Conservation (phyloP, 2,797 vertebrate species). For the Sylvilagus floridanus region DNA sequence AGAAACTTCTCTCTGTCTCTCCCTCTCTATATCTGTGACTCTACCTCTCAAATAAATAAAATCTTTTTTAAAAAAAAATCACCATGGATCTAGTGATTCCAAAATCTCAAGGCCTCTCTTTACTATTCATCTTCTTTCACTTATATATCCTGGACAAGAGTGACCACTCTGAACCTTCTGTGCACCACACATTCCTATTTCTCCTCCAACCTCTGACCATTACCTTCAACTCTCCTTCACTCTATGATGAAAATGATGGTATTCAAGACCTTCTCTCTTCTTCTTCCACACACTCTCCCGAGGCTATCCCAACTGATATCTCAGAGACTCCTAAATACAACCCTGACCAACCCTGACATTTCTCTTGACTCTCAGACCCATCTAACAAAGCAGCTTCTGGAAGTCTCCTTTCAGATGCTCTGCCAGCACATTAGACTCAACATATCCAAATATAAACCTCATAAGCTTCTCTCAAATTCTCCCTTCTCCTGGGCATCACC, state of each 20-base stretch:
- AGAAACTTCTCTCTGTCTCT: no score
- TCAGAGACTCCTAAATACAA: not conserved
- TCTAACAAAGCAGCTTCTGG: not conserved
- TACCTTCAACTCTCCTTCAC: not conserved
- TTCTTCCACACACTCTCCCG: not conserved
- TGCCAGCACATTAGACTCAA: not conserved
- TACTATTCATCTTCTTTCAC: not conserved
- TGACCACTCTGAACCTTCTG: not conserved
- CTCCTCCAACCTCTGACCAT: not conserved
- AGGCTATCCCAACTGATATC: not conserved
- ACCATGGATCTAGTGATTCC: not conserved
- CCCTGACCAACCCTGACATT: not conserved
- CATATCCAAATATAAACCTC: slow-evolving; percentile 14
- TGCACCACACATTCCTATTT: not conserved
- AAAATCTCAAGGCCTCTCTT: not conserved
- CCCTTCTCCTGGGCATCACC: not conserved
- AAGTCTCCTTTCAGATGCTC: not conserved
- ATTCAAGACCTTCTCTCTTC: not conserved
- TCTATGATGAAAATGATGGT: not conserved
- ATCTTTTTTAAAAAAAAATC: not conserved
- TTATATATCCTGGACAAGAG: not conserved
- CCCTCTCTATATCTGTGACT: no score
- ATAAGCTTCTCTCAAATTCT: slow-evolving; percentile 32
- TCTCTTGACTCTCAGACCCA: slow-evolving; percentile 24
- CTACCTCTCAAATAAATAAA: no score